phyloP scores from a whole-genome alignment of 2,888 invertebrate species.

The Bombylius major region DNA sequence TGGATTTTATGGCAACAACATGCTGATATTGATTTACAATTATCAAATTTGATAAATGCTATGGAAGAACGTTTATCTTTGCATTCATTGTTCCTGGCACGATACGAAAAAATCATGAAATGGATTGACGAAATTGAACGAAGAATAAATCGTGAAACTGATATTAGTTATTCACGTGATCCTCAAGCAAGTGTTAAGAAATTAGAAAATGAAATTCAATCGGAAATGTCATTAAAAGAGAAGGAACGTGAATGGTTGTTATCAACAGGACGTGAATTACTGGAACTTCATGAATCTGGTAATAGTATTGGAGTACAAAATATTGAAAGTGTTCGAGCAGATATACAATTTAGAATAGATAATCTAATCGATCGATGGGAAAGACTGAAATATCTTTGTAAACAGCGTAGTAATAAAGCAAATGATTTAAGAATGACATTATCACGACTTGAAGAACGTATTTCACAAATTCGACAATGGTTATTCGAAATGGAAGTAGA shows the following conservation, averaged over 20 bases:
- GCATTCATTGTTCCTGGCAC: constrained; percentile 54
- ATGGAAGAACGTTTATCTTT: constrained; percentile 62
- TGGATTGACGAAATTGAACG: constrained; percentile 61
- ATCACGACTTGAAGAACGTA: constrained; percentile 53
- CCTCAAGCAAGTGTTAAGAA: constrained; percentile 61
- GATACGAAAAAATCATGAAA: constrained; percentile 49
- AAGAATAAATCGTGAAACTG: constrained; percentile 46
- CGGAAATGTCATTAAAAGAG: constrained; percentile 62
- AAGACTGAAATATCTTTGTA: constrained; percentile 49
- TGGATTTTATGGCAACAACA: constrained; percentile 71
- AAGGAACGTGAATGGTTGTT: constrained; percentile 67
- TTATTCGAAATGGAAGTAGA: constrained; percentile 58
- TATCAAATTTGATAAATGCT: constrained; percentile 56
- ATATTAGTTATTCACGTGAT: constrained; percentile 44
- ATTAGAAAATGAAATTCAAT: constrained; percentile 59
- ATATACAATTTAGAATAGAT: constrained; percentile 43
- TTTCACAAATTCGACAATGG: constrained; percentile 59
- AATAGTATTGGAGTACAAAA: constrained; percentile 38
- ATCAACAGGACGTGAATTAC: constrained; percentile 51
- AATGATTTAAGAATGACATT: constrained; percentile 60
- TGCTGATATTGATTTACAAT: constrained; percentile 65
- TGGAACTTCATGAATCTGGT: constrained; percentile 46
- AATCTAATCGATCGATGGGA: constrained; percentile 57
- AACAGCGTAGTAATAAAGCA: constrained; percentile 56
- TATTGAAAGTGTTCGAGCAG: constrained; percentile 44